Base-by-base conservation (phyloP, 1,140 invertebrate species). In the Cephus cinctus region DNA sequence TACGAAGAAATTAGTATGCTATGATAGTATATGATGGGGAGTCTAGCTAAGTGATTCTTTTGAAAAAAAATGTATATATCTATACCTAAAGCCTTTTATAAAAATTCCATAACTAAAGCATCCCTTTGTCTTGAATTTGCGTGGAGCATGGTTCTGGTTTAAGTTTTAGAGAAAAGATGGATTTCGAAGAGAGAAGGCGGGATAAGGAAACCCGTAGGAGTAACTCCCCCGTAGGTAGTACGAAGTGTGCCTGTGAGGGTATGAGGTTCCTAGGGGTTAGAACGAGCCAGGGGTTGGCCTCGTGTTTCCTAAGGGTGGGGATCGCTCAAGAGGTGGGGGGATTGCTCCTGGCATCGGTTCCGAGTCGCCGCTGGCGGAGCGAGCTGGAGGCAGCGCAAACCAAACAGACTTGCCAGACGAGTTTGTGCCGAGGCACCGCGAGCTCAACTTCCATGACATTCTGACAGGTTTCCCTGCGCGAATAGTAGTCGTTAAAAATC, bases 211-310 rank as follows among this genome's bases (percentile, higher is more conserved):
- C 61, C 59, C 51, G 65, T 69, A 73, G 69, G 67, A 71, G 69
- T 71, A 66, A 71, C 70, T 71, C 60, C 52, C 59, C 56, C 52
- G 52, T 62, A 65, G 50, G 52, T 57, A 58, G 56, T 49, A 59
- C 52, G 51, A 52, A 58, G 42, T 54, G 50, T 61, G 61, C 60
- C 54, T 53, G 62, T 62, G 63, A 63, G 57, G 61, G 61, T 47
- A 62, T 54, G 49, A 58, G 54, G 61, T 59, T 44, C 51, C n/a
- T n/a, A n/a, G 52, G 62, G 52, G 53, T 63, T 57, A 50, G 61
- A 54, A 45, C 47, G 49, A n/a, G 49, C 35, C 57, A 65, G 71
- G 73, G 73, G 73, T 73, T 74, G 72, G 69, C 69, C 68, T 65
- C 65, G 57, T 43, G 52, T 22, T 31, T 2, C 4, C 9, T 14